Evolutionary conservation across 2,797 vertebrate species (phyloP), one percentile per base, ranked within the genome.

Genomic region (Miopithecus talapoin): DNA sequence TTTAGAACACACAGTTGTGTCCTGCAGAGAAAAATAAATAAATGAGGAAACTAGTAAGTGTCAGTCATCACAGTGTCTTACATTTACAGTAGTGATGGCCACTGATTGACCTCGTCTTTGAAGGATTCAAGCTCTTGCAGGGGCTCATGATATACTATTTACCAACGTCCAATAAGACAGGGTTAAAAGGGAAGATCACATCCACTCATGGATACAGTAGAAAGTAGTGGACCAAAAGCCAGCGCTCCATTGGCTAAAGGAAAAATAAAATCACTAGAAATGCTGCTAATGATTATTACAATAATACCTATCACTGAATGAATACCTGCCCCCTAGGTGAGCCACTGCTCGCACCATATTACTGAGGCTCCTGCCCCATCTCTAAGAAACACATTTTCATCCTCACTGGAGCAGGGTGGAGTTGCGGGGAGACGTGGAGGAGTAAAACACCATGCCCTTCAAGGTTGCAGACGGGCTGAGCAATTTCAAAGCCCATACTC

Each of bases 291-390:
- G 43, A n/a, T 50, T 48, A 68, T 85, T 26, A 41, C 17, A 57
- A 41, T 57, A 81, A 57, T 24, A 36, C 3, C 8, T 53, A 30
- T 48, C 30, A 26, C 21, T 16, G 50, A 2, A 10, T 12, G 33
- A 72, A 61, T 11, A 80, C 48, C 64, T 10, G 3, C 22, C 24
- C 41, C 8, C 46, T 2, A 12, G 2, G 46, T 26, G 9, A 68
- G 53, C 21, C 0, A 0, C 2, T 3, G 41, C 46, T 50, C 46
- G 22, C 0, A 22, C 72, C 30, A 1, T 33, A 24, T 0, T 13
- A 78, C 28, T 13, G 28, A 39, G 28, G 74, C 26, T 53, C 75
- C 10, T 0, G 10, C 5, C 48, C 0, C 3, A 46, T 19, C 61
- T 57, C 13, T 3, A 53, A 41, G 43, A 86, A 92, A 89, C 53